Percentiles rank a stretch among this genome's conserved stretches.
Conservation (phyloP, 2,888 invertebrate species). For the Latrodectus elegans region DNA sequence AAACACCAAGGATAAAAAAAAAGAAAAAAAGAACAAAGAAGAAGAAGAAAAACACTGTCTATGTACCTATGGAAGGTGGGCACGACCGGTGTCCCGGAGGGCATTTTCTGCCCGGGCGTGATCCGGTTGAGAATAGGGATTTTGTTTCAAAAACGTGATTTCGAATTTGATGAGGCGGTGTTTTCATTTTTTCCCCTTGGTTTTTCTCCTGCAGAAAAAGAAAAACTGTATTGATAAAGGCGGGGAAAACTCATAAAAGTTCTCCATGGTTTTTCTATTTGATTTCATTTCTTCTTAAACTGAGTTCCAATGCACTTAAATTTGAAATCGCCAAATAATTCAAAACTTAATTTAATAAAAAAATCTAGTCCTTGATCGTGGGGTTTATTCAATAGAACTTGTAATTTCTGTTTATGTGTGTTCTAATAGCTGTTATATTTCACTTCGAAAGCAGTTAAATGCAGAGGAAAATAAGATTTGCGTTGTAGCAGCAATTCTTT, state of each 20-base stretch:
- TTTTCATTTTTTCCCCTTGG: conserved; percentile 5
- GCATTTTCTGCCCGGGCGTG: conserved; percentile 62
- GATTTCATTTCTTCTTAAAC: neutral
- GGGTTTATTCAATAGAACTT: no score
- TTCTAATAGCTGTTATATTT: no score
- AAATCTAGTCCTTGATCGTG: no score
- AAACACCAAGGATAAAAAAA: conserved; percentile 10
- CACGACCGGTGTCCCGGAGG: conserved; percentile 36
- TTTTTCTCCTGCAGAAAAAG: neutral
- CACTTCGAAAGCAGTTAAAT: no score
- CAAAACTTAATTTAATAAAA: neutral
- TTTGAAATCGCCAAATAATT: neutral
- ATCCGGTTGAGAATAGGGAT: conserved; percentile 38
- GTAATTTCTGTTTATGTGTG: no score
- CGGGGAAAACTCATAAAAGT: neutral
- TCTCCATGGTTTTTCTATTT: neutral
- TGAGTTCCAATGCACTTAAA: neutral
- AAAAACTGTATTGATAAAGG: neutral
- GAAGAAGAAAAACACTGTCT: neutral
- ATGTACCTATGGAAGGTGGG: neutral
- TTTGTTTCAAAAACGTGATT: conserved; percentile 58
- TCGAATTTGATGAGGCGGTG: conserved; percentile 59
- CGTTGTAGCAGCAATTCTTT: no score
- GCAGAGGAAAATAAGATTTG: no score
- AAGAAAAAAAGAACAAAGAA: conserved; percentile 9